Percentiles rank a stretch among this genome's conserved stretches.
Evolutionary conservation across 30 jellyfish, hydroid and myxozoan species (phyloP).

Genomic region (Turritopsis rubra): DNA sequence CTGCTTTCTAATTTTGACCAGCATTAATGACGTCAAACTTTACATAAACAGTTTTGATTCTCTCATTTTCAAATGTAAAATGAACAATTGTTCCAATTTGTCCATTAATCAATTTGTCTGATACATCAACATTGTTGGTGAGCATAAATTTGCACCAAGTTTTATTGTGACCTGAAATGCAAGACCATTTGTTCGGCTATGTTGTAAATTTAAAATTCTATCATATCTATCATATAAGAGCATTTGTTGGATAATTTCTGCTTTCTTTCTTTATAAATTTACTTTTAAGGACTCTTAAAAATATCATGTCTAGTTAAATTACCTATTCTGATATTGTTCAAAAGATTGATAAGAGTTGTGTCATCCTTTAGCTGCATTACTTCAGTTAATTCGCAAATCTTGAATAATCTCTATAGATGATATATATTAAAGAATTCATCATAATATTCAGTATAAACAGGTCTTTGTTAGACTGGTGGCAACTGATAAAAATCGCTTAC

Average conservation of each 20-base stretch:
- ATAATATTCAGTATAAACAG: background rate
- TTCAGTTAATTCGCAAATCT: conserved; percentile 16
- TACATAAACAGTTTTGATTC: conserved; percentile 4
- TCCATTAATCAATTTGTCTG: conserved; percentile 33
- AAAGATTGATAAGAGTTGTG: background rate
- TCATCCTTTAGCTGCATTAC: conserved; percentile 10
- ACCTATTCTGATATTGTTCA: conserved; percentile 17
- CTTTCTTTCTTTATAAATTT: background rate
- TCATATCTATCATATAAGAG: background rate
- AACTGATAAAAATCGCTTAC: background rate
- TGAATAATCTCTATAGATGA: conserved; percentile 1
- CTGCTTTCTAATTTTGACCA: background rate
- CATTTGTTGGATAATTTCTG: background rate
- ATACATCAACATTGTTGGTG: conserved; percentile 16
- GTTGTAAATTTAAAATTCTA: background rate
- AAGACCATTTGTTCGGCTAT: conserved; percentile 18
- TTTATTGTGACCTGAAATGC: background rate
- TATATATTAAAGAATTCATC: background rate
- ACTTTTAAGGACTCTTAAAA: background rate
- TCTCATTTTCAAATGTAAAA: background rate
- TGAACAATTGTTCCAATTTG: conserved; percentile 19
- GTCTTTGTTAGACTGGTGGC: background rate
- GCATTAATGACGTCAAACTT: conserved; percentile 19
- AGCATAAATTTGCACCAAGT: conserved; percentile 27
- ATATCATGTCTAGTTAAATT: background rate